phyloP scores from a whole-genome alignment of 2,113 vertebrate genomes.

The Capricornis sumatraensis region DNA sequence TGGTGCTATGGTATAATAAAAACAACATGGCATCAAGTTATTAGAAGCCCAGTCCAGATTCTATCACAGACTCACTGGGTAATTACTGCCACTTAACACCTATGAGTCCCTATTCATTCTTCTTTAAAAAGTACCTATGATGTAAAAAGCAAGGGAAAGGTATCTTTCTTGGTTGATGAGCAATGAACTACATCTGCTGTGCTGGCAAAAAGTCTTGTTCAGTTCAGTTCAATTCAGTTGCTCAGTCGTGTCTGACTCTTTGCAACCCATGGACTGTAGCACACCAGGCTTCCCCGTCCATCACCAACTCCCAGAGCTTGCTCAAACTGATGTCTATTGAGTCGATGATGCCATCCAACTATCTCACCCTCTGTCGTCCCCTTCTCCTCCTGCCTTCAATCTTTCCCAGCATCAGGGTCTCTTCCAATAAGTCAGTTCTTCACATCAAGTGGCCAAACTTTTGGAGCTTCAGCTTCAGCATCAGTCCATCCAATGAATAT shows the following conservation, averaged over 20 bases:
- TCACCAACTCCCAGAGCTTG: neutral
- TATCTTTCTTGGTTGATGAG: neutral
- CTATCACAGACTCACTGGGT: neutral
- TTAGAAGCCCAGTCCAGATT: neutral
- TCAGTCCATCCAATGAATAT: neutral
- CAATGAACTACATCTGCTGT: neutral
- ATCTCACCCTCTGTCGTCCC: neutral
- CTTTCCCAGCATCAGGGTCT: neutral
- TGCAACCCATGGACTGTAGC: neutral
- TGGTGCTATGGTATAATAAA: neutral
- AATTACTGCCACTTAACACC: neutral
- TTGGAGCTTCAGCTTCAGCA: neutral
- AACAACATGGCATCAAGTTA: neutral
- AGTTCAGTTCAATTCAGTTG: neutral
- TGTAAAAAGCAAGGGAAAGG: neutral
- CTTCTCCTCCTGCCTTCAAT: neutral
- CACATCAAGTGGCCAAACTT: neutral
- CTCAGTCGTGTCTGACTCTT: neutral
- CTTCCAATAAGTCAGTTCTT: neutral
- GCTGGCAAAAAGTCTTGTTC: neutral
- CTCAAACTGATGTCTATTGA: neutral
- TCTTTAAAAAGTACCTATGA: neutral
- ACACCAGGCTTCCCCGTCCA: neutral
- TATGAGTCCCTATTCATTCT: neutral
- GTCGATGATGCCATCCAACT: neutral